These are phyloP conservation scores for Habropoda laboriosa DNA, from an alignment of 1,140 invertebrate genomes.

Conservation along the genomic window DNA sequence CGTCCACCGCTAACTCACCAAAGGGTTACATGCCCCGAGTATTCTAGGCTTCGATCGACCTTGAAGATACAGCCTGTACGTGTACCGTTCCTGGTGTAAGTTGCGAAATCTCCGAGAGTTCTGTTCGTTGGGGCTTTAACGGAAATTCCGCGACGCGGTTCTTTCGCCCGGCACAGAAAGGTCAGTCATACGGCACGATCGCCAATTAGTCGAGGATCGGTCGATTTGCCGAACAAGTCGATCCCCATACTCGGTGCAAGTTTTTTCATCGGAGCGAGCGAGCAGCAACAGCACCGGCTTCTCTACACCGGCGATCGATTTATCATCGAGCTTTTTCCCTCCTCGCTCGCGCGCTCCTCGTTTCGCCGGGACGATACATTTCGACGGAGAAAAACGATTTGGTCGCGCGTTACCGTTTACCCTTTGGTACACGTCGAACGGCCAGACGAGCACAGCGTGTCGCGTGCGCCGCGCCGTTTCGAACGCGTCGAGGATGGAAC, in stretches of 20 bases:
- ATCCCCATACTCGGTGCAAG: constrained; percentile 37
- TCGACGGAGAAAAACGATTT: neutral
- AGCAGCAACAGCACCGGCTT: neutral
- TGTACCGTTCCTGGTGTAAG: neutral
- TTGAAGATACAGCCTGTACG: neutral
- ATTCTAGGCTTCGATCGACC: constrained; percentile 10
- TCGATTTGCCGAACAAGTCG: constrained; percentile 54
- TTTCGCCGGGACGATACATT: neutral
- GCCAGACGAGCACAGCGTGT: neutral
- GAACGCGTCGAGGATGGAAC: neutral
- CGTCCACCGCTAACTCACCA: neutral
- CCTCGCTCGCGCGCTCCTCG: neutral
- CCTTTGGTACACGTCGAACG: neutral
- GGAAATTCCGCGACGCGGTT: constrained; percentile 27
- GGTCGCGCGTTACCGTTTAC: constrained; percentile 2
- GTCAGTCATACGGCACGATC: constrained; percentile 31
- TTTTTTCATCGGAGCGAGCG: constrained; percentile 34
- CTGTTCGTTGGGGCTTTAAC: neutral
- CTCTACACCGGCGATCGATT: constrained; percentile 45
- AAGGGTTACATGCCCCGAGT: neutral
- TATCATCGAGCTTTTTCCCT: constrained; percentile 32
- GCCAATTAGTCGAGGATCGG: constrained; percentile 51
- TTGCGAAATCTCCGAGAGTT: neutral
- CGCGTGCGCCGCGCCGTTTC: too few relatives aligned
- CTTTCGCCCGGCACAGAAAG: constrained; percentile 12